Conservation (phyloP, 2,113 vertebrate species). For the Morone saxatilis region DNA sequence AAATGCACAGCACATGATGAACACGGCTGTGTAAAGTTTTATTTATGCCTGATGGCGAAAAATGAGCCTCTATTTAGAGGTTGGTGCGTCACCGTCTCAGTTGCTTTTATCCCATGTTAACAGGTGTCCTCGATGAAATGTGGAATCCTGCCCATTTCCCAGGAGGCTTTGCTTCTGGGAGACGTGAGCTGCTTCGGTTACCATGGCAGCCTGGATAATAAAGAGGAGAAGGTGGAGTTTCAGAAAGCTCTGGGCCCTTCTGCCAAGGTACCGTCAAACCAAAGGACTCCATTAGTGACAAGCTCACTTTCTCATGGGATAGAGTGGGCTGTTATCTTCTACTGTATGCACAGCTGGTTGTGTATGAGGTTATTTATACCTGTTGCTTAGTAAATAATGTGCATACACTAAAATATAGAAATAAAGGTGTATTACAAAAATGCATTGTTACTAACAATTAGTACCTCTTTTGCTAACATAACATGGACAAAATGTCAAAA, state of each 20-base stretch:
- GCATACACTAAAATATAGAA: neutral
- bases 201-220: constrained; percentile 93
- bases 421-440: neutral
- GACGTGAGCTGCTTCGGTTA: constrained; percentile 93
- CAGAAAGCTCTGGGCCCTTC: constrained; percentile 95
- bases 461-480: too few relatives aligned
- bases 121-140: constrained; percentile 99
- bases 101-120: constrained; percentile 66
- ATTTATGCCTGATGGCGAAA: constrained; percentile 53
- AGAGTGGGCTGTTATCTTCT: constrained; percentile 1
- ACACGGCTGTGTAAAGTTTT: constrained; percentile 34
- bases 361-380: neutral
- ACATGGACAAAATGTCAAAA: too few relatives aligned
- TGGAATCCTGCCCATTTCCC: constrained; percentile 96
- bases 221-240: constrained; percentile 93
- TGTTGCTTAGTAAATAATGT: neutral
- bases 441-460: too few relatives aligned
- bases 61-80: constrained; percentile 53
- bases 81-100: constrained; percentile 47
- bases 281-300: constrained; percentile 60
- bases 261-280: constrained; percentile 90
- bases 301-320: constrained; percentile 40
- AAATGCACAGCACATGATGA: constrained; percentile 51
- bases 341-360: neutral
- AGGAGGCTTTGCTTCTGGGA: constrained; percentile 95